Evolutionary conservation across 2,888 invertebrate genomes (phyloP), one percentile per base, ranked within the genome.

Genomic region (Amblyjoppa fuscipennis): DNA sequence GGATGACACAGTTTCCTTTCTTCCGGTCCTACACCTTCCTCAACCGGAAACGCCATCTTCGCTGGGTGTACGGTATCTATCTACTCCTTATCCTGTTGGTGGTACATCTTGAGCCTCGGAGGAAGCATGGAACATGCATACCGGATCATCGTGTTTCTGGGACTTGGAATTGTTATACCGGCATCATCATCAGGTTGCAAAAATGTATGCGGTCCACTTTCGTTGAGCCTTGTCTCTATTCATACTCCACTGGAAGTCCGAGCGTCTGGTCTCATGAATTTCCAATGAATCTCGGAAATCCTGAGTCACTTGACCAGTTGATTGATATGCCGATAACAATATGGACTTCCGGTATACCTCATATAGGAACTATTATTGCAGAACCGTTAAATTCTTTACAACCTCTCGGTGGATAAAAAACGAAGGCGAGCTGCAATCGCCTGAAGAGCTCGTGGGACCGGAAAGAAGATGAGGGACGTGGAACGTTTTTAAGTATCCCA

Each of bases 401-500:
- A 31, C 56, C 59, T 56, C 25, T 53, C 51, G 28, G 31, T 59
- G 7, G 28, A 66, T 82, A 66, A 66, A 73, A 66, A 77, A 56
- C 66, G 66, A 68, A 56, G 1, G 45, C 3, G 13, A 49, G 64
- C n/a, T 41, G 77, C 83, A 83, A 78, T 83, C 73, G 73, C 56
- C 9, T 13, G 59, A 49, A 68, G 68, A 73, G 73, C 49, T 38
- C 28, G 73, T 16, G 70, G 20, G 31, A 77, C 13, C 38, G 69
- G 61, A 59, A 38, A 28, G 41, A 53, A 13, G 66, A n/a, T 34
- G 49, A 1, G 56, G 66, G 56, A 56, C 11, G 61, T 20, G 38
- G 25, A 74, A 45, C 70, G 28, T 77, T 77, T 68, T 81, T 73
- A 59, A 76, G 80, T 80, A 49, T 78, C 73, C 41, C 68, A 34